Conservation (phyloP, 2,888 invertebrate genomes). For the Chrysodeixis includens region DNA sequence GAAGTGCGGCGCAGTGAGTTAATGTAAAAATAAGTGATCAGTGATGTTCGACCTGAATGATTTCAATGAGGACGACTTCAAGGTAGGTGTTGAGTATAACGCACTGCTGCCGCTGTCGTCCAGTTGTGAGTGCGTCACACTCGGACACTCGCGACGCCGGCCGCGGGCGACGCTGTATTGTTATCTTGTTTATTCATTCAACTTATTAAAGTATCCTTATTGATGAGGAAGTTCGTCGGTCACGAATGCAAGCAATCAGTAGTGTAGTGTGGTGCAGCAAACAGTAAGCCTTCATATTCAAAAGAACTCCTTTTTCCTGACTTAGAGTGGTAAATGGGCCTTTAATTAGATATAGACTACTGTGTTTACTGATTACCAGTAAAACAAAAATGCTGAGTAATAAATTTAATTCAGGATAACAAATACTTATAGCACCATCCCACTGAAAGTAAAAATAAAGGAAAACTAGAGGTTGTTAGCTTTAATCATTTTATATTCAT, state of each 20-base stretch:
- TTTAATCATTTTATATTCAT: too few species aligned
- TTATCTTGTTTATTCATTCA: slow-evolving; percentile 3
- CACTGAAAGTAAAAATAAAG: not conserved
- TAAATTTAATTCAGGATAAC: not conserved
- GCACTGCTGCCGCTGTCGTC: not conserved
- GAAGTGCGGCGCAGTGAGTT: slow-evolving; percentile 43
- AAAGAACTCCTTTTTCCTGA: too few species aligned
- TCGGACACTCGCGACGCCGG: not conserved
- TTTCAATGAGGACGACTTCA: slow-evolving; percentile 54
- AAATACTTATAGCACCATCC: not conserved
- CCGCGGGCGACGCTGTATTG: not conserved
- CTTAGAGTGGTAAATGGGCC: too few species aligned
- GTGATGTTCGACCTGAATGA: slow-evolving; percentile 56
- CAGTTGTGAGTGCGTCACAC: slow-evolving; percentile 17
- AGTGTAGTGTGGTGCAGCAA: not conserved
- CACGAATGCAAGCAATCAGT: not conserved
- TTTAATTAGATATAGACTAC: too few species aligned
- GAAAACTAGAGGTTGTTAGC: not conserved
- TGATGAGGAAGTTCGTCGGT: not conserved
- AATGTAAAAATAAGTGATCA: slow-evolving; percentile 36
- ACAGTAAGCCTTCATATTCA: not conserved
- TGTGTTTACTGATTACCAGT: too few species aligned
- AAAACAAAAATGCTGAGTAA: too few species aligned
- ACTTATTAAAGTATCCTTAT: slow-evolving; percentile 18
- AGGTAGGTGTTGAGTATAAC: slow-evolving; percentile 49